These are phyloP conservation scores for Tonatia bakeri DNA, from an alignment of 2,113 vertebrate genomes.

Conservation along the genomic window DNA sequence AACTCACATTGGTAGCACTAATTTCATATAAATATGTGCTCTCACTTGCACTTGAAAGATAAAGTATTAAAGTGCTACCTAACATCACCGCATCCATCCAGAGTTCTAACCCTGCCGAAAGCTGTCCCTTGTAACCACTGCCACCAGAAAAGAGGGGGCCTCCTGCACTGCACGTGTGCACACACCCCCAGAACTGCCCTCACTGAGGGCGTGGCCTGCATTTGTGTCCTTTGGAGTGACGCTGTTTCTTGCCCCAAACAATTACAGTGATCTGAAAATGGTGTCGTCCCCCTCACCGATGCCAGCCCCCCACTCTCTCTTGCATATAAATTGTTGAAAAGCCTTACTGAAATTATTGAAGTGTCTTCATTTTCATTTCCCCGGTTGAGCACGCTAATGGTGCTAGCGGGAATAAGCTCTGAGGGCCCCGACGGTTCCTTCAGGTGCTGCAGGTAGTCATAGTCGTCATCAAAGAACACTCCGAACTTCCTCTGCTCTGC, in stretches of 20 bases:
- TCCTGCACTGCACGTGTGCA: background rate
- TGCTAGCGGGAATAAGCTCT: slow-evolving; percentile 85
- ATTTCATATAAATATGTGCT: background rate
- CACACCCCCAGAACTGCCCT: too few species aligned
- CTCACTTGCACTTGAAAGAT: background rate
- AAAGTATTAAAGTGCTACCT: background rate
- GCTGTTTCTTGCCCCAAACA: background rate
- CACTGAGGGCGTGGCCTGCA: background rate
- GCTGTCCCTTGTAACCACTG: background rate
- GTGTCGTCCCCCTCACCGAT: background rate
- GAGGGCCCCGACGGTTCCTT: slow-evolving; percentile 82
- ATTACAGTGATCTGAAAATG: background rate
- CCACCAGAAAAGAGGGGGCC: background rate
- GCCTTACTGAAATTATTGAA: slow-evolving; percentile 78
- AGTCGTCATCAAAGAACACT: slow-evolving; percentile 97
- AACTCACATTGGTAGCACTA: background rate
- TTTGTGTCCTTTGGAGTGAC: background rate
- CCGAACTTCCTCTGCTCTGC: slow-evolving; percentile 92
- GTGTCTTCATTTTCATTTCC: slow-evolving; percentile 67
- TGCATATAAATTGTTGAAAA: background rate
- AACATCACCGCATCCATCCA: background rate
- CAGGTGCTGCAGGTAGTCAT: slow-evolving; percentile 97
- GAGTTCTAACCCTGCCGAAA: background rate
- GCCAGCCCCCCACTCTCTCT: too few species aligned
- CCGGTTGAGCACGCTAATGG: background rate